Evolutionary conservation across 2,113 vertebrate species (phyloP).

Genomic region (Numenius arquata): DNA sequence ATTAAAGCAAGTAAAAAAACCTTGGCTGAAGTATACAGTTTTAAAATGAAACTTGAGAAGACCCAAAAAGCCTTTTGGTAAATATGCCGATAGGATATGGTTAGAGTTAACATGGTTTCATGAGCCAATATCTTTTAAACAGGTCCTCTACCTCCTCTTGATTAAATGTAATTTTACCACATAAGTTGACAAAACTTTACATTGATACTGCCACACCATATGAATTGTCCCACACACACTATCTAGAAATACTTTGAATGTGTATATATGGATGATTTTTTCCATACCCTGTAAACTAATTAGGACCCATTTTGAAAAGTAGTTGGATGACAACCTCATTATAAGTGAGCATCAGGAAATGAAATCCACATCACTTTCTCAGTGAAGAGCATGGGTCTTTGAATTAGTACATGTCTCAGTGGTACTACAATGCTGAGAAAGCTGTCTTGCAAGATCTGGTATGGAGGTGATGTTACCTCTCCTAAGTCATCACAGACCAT

Average conservation of each 20-base stretch:
- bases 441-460: neutral
- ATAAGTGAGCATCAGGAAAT: neutral
- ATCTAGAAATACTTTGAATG: neutral
- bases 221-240: neutral
- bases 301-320: neutral
- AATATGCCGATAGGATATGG: neutral
- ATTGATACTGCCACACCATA: neutral
- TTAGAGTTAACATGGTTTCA: neutral
- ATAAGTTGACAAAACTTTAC: neutral
- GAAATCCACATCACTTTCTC: neutral
- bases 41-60: neutral
- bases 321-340: neutral
- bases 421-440: neutral
- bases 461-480: neutral
- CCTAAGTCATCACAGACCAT: neutral
- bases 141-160: neutral
- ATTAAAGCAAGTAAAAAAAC: neutral
- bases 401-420: neutral
- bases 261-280: rapidly evolving
- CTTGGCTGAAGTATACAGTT: neutral
- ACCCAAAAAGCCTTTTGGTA: neutral
- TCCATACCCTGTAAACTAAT: neutral
- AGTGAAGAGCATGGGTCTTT: neutral
- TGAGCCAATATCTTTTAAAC: neutral
- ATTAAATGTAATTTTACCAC: neutral